Percentiles rank a stretch among this genome's conserved stretches.
These are phyloP conservation scores for Parochlus steinenii DNA, from an alignment of 2,888 invertebrate genomes.

Conservation along the genomic window DNA sequence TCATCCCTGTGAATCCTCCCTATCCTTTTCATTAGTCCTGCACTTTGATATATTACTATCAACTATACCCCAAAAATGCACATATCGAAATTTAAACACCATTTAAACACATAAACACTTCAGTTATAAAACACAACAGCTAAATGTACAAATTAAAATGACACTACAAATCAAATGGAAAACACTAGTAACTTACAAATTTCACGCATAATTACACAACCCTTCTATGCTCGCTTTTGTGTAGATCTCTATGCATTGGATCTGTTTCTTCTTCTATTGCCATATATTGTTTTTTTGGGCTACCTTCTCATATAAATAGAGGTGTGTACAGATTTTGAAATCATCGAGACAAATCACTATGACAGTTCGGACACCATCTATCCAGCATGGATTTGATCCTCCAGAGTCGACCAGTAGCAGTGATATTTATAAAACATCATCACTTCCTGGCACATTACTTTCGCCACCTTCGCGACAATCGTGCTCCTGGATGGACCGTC, in stretches of 20 bases:
- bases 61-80: no score
- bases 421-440: slow-evolving; percentile 20
- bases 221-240: no score
- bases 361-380: slow-evolving; percentile 70
- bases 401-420: slow-evolving; percentile 23
- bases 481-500: slow-evolving; percentile 89
- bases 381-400: slow-evolving; percentile 36
- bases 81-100: no score
- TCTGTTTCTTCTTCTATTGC: slow-evolving; percentile 10
- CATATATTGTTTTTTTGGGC: slow-evolving; percentile 12
- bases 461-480: slow-evolving; percentile 44
- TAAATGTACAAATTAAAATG: no score
- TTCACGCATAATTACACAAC: no score
- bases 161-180: no score
- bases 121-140: no score
- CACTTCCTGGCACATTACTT: slow-evolving; percentile 17
- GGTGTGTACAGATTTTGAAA: slow-evolving; percentile 64
- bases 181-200: no score
- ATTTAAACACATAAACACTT: no score
- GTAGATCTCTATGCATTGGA: slow-evolving; percentile 1
- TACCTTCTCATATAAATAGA: slow-evolving; percentile 20
- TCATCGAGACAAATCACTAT: slow-evolving; percentile 75
- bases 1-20: no score
- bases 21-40: no score
- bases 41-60: no score